A percentile compares a stretch with the other conserved stretches of the same genome.
Conservation (phyloP, 53 echinoderm and acorn worm genomes). For the Hippasteria phrygiana region DNA sequence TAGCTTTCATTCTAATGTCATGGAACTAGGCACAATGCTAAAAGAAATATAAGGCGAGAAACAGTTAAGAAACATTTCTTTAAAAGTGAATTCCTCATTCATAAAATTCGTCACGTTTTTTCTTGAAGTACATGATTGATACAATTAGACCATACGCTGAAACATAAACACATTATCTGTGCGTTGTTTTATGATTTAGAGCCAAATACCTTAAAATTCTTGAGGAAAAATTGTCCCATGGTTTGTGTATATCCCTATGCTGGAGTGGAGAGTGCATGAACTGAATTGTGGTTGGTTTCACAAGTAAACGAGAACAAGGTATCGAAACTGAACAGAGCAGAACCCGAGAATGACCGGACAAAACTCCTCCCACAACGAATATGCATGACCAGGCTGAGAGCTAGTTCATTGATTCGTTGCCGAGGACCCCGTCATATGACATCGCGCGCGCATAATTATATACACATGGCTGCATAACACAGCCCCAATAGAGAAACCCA, state of each 20-base stretch:
- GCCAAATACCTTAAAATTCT: background rate
- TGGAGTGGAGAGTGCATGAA: background rate
- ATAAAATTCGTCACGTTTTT: too few species aligned
- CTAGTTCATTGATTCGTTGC: constrained; percentile 32
- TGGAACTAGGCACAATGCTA: too few species aligned
- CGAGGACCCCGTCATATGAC: constrained; percentile 32
- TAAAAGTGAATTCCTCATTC: too few species aligned
- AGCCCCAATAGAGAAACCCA: background rate
- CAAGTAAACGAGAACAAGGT: constrained; percentile 42
- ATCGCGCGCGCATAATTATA: constrained; percentile 46
- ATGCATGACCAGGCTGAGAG: constrained; percentile 15
- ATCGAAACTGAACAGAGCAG: background rate
- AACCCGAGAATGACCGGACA: background rate
- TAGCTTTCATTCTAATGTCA: too few species aligned
- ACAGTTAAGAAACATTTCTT: too few species aligned
- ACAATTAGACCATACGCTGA: too few species aligned
- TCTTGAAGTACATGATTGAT: too few species aligned
- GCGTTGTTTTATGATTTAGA: background rate
- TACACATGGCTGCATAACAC: constrained; percentile 40
- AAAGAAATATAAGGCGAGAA: too few species aligned
- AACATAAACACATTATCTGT: background rate
- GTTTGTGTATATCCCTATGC: background rate
- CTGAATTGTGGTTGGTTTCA: constrained; percentile 6
- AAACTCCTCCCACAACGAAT: constrained; percentile 43
- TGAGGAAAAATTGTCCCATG: background rate